Percentiles rank a stretch among this genome's conserved stretches.
phyloP scores from a whole-genome alignment of 2,113 vertebrate species.

The Mionectes macconnelli region DNA sequence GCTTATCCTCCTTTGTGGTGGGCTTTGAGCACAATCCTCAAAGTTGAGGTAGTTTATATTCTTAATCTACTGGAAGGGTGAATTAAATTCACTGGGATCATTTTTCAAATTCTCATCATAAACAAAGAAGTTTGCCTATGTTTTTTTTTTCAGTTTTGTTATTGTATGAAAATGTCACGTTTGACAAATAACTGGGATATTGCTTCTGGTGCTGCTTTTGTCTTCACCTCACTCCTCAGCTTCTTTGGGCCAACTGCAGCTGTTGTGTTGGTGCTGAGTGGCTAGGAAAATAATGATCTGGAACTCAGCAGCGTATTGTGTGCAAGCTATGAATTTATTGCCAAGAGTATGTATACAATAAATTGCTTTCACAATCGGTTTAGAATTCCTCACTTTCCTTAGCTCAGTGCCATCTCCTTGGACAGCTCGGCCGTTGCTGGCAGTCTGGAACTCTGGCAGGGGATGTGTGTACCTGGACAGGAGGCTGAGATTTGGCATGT shows the following conservation, averaged over 20 bases:
- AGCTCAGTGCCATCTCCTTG: neutral
- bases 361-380: neutral
- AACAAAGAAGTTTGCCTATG: constrained; percentile 12
- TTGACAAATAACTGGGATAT: constrained; percentile 40
- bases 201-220: constrained; percentile 31
- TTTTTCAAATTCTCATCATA: neutral
- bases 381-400: constrained; percentile 4
- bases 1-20: neutral
- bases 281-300: constrained; percentile 52
- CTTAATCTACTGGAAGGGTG: neutral
- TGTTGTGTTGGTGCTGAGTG: constrained; percentile 45
- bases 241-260: neutral
- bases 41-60: neutral
- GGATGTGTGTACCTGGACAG: neutral
- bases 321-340: neutral
- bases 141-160: constrained; percentile 4
- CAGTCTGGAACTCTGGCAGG: neutral
- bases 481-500: neutral
- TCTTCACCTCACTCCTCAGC: constrained; percentile 45
- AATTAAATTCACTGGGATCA: neutral
- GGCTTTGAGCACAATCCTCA: neutral
- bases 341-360: constrained; percentile 34
- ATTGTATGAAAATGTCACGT: neutral
- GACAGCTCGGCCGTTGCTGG: neutral
- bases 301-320: constrained; percentile 34